Evolutionary conservation across 1,140 invertebrate genomes (phyloP).

Genomic region (Caenorhabditis brenneri): DNA sequence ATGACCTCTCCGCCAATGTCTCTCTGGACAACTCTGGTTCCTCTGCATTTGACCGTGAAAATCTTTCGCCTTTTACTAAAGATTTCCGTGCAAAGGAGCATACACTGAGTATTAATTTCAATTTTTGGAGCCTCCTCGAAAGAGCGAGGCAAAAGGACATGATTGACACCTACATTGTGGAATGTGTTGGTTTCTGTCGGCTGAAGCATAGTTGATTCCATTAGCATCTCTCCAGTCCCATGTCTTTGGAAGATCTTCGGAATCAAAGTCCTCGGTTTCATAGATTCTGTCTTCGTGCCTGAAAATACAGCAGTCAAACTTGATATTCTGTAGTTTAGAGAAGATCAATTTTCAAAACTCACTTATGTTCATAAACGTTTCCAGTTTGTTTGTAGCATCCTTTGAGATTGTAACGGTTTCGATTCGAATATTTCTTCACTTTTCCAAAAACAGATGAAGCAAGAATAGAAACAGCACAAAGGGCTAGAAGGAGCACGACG

Average conservation of each 20-base stretch:
- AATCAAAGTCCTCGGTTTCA: conserved; percentile 57
- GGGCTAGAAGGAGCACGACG: conserved; percentile 17
- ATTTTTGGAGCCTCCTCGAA: conserved; percentile 38
- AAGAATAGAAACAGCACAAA: conserved; percentile 42
- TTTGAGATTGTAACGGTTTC: conserved; percentile 53
- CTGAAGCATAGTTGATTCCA: conserved; percentile 73
- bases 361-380: conserved; percentile 58
- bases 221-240: conserved; percentile 74
- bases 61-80: conserved; percentile 53
- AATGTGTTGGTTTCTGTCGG: conserved; percentile 72
- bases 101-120: conserved; percentile 20
- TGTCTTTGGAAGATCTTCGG: conserved; percentile 67
- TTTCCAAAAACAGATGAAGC: conserved; percentile 8
- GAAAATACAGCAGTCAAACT: neutral
- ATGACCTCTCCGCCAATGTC: neutral
- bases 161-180: conserved; percentile 62
- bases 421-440: conserved; percentile 10
- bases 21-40: conserved; percentile 27
- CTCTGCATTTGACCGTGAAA: conserved; percentile 44
- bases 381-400: conserved; percentile 56
- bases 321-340: too few relatives aligned
- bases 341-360: too few relatives aligned
- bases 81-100: conserved; percentile 49
- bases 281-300: conserved; percentile 53
- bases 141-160: conserved; percentile 10